A percentile compares a stretch with the other conserved stretches of the same genome.
Evolutionary conservation across 1,140 invertebrate species (phyloP).

Genomic region (Monomorium pharaonis): DNA sequence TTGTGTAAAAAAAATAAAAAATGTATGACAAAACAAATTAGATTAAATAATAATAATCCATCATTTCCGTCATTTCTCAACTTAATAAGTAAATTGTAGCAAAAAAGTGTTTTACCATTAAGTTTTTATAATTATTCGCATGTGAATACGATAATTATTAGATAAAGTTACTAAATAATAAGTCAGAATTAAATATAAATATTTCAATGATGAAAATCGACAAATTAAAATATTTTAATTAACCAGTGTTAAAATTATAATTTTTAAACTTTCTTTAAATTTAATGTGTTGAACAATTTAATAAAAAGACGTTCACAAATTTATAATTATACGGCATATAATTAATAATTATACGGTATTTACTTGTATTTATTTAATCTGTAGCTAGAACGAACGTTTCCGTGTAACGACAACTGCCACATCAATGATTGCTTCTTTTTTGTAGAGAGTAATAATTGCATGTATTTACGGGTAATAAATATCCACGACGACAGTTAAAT

Average conservation of each 20-base stretch:
- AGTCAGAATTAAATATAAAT: not conserved
- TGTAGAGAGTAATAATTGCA: not conserved
- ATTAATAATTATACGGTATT: not conserved
- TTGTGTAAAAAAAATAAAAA: slow-evolving; percentile 27
- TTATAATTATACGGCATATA: no score
- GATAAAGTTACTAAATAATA: not conserved
- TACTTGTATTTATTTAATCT: not conserved
- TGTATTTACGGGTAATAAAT: not conserved
- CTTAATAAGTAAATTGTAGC: not conserved
- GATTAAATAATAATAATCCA: not conserved
- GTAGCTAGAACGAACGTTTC: not conserved
- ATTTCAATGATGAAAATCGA: not conserved
- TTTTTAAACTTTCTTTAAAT: not conserved
- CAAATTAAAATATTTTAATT: not conserved
- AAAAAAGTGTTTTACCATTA: not conserved
- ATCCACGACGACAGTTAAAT: slow-evolving; percentile 7
- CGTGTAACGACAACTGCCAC: not conserved
- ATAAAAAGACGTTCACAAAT: not conserved
- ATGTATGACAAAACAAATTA: not conserved
- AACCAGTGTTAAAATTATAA: not conserved
- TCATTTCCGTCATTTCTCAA: not conserved
- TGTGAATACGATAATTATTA: not conserved
- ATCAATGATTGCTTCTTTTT: not conserved
- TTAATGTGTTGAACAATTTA: not conserved
- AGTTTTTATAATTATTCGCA: not conserved